Base-by-base conservation (phyloP, 2,113 vertebrate species). In the Xyrauchen texanus region DNA sequence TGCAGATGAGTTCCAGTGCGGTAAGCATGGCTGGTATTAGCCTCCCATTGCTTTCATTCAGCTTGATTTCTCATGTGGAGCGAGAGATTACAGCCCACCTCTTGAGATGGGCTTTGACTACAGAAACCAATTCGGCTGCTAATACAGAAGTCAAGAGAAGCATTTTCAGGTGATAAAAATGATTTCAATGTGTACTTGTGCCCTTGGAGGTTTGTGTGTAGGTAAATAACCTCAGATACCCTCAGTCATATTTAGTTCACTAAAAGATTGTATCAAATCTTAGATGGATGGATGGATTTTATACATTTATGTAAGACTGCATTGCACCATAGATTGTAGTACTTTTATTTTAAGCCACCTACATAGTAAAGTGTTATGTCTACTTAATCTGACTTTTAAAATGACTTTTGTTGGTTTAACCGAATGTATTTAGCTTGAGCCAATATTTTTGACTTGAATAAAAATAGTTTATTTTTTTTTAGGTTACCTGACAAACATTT, bases 1-100 rank as follows among this genome's bases (percentile, higher is more conserved):
- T 76, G 93, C 94, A 5, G 97, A 99, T 90, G 98, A 99, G 88
- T 92, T 96, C 80, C 95, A 98, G 74, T 99, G 98, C 82, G 97
- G 98, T 99, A 90, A 89, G 94, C 80, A 66, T 64, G 45, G 52
- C 46, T 65, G 76, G 47, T 68, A 55, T 74, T 74, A 72, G 45
- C 8, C 75, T 77, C 57, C 70, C 72, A 47, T 78, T 21, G 70
- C 61, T 76, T 80, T 74, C 52, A 74, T 15, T 77, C 68, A 16
- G 45, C 73, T 71, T 85, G 58, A 83, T 73, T 76, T 73, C 57
- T 79, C 45, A 66, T 83, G 49, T 74, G 76, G 8, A 76, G 57
- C 65, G n/a, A 81, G 66, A 81, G 63, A 79, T 76, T 76, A 72
- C n/a, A 1, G 66, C 34, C 46, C 60, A 76, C 66, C 77, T 75